Evolutionary conservation across 2,113 vertebrate genomes (phyloP).

Genomic region (Lepus americanus): DNA sequence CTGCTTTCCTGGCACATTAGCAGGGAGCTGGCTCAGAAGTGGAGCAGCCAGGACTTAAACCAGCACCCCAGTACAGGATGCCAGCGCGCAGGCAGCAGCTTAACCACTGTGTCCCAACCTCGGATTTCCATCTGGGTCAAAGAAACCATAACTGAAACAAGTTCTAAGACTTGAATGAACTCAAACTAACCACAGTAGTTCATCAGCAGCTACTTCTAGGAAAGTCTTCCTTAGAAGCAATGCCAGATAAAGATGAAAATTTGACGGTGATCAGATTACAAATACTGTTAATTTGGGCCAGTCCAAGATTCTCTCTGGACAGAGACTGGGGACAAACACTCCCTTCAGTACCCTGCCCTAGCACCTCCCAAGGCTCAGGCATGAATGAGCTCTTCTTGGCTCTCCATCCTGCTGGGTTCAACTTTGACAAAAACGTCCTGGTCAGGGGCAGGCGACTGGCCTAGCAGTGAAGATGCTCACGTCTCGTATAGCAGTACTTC

Average conservation of each 20-base stretch:
- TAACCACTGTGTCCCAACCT: too few species aligned
- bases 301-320: background rate
- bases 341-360: background rate
- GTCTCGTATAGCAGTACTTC: too few species aligned
- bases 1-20: too few species aligned
- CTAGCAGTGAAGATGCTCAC: too few species aligned
- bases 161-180: background rate
- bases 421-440: background rate
- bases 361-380: background rate
- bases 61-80: too few species aligned
- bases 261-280: background rate
- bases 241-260: background rate
- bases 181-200: background rate
- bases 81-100: too few species aligned
- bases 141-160: background rate
- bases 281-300: background rate
- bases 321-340: background rate
- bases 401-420: background rate
- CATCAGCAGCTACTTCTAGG: background rate
- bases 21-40: too few species aligned
- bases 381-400: background rate
- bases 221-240: background rate
- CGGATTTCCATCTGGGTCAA: background rate
- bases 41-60: too few species aligned
- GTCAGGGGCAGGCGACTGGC: background rate